Conservation (phyloP, 1,140 invertebrate genomes). For the Hypsibius dujardini region DNA sequence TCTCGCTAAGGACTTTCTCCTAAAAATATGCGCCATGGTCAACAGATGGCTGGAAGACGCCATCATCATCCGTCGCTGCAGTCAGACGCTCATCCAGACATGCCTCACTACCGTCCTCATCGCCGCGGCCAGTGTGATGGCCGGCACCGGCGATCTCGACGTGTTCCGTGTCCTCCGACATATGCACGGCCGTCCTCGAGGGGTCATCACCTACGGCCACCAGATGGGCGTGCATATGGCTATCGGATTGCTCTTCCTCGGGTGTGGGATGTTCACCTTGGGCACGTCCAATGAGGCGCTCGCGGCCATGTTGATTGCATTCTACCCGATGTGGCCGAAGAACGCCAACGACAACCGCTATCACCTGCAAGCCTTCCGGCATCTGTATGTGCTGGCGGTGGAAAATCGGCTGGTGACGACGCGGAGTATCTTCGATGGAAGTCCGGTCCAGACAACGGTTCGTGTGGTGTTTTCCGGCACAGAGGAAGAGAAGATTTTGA, state of each 20-base stretch:
- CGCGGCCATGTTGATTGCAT: constrained; percentile 69
- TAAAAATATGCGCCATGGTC: constrained; percentile 23
- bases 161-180: constrained; percentile 67
- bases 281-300: constrained; percentile 62
- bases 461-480: constrained; percentile 11
- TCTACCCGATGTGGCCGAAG: constrained; percentile 90
- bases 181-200: constrained; percentile 41
- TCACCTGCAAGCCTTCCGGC: constrained; percentile 81
- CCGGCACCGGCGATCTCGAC: constrained; percentile 72
- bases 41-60: background rate
- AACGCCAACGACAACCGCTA: constrained; percentile 91
- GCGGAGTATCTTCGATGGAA: constrained; percentile 57
- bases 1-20: constrained; percentile 41
- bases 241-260: constrained; percentile 72
- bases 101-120: constrained; percentile 66
- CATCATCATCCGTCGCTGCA: background rate
- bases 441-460: constrained; percentile 30
- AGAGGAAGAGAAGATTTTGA: background rate
- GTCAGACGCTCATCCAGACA: constrained; percentile 46
- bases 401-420: constrained; percentile 71
- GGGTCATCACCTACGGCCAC: constrained; percentile 61
- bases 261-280: constrained; percentile 72
- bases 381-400: constrained; percentile 79
- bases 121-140: constrained; percentile 69
- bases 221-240: constrained; percentile 88